A percentile compares a stretch with the other conserved stretches of the same genome.
These are phyloP conservation scores for Ptychochromis oligacanthus DNA, from an alignment of 2,113 vertebrate genomes.

Conservation along the genomic window DNA sequence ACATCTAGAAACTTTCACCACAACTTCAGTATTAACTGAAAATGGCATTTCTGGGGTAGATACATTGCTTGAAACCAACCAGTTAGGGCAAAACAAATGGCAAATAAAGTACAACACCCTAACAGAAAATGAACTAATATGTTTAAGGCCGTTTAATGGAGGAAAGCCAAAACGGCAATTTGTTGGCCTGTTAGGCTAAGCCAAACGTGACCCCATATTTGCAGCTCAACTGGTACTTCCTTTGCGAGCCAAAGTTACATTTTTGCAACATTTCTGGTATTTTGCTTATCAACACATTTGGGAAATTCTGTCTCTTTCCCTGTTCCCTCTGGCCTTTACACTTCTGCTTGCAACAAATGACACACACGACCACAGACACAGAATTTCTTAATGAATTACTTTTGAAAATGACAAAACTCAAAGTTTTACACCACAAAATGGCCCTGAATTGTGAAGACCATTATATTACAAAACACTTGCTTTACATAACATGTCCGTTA, in stretches of 20 bases:
- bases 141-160: neutral
- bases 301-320: neutral
- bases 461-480: neutral
- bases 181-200: neutral
- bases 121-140: neutral
- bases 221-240: neutral
- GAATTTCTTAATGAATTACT: conserved; percentile 8
- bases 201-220: neutral
- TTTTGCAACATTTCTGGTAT: neutral
- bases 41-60: neutral
- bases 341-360: neutral
- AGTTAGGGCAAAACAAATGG: neutral
- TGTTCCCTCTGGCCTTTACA: neutral
- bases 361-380: neutral
- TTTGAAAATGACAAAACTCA: neutral
- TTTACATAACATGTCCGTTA: neutral
- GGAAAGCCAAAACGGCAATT: neutral
- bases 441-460: neutral
- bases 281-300: neutral
- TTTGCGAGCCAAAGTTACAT: neutral
- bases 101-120: neutral
- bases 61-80: neutral
- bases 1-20: neutral
- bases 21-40: neutral
- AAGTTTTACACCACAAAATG: neutral